Evolutionary conservation across 2,113 vertebrate species (phyloP), one percentile per base, ranked within the genome.

Genomic region (Sakesphorus luctuosus): DNA sequence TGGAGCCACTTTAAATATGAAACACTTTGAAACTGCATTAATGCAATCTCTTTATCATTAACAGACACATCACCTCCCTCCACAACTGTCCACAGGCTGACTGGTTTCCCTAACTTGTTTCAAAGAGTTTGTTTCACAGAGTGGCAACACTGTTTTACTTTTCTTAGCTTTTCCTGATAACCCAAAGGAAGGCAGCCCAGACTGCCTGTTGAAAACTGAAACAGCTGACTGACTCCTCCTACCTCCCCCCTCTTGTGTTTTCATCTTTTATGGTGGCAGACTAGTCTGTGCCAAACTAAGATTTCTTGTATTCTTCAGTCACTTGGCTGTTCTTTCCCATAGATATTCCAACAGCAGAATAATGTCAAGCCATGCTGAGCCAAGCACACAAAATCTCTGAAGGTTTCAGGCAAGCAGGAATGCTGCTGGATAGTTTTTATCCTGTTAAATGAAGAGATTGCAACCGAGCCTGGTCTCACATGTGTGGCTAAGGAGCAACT

Each of bases 131-230:
- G 20, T 89, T 96, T 94, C 91, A 87, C 18, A 50, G 84, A 89
- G 50, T 33, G 85, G 71, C 62, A 74, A 88, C 49, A 83, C 71
- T 93, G 66, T 72, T 96, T 92, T 85, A 93, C 89, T 96, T 97
- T 93, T 86, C 96, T 96, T 75, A 95, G 95, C 85, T 92, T 94
- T 94, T 82, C 91, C 92, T 75, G 84, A 96, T 95, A 97, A 97
- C 52, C 83, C 52, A 94, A 94, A 97, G 97, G 97, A 98, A 98
- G 83, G 87, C 78, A 92, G 90, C 49, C 80, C 87, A 96, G 89
- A 79, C 79, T 67, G 89, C 82, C 35, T 46, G 69, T 18, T 91
- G 94, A 93, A 97, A 96, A 93, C 49, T 93, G 94, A 91, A 97
- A 87, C 94, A 96, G 81, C 92, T 78, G 82, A 90, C 71, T 16